Conservation (phyloP, 2,888 invertebrate genomes). For the Bhutanitis thaidina region DNA sequence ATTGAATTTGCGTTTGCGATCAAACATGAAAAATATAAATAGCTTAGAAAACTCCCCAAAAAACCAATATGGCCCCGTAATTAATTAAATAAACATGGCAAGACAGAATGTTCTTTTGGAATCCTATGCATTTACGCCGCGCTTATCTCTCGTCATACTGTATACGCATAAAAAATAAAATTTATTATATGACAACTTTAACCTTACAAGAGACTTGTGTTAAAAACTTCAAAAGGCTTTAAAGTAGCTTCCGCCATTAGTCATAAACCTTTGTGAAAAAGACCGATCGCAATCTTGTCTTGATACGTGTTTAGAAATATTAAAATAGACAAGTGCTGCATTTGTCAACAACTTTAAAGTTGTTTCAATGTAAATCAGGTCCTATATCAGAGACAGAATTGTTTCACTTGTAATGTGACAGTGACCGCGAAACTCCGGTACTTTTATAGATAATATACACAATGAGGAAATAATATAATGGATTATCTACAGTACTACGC, state of each 20-base stretch:
- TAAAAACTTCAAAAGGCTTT: slow-evolving; percentile 29
- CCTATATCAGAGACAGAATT: neutral
- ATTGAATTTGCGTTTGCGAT: too few relatives aligned
- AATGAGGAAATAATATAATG: too few relatives aligned
- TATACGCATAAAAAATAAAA: slow-evolving; percentile 1
- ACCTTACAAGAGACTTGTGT: slow-evolving; percentile 1
- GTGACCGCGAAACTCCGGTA: too few relatives aligned
- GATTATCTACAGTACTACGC: too few relatives aligned
- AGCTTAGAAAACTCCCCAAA: too few relatives aligned
- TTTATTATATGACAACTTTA: neutral
- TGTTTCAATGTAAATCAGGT: neutral
- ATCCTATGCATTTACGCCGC: too few relatives aligned
- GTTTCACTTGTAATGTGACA: too few relatives aligned
- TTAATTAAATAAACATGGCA: too few relatives aligned
- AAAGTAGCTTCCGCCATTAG: slow-evolving; percentile 25
- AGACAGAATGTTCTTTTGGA: too few relatives aligned
- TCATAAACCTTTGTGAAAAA: slow-evolving; percentile 29
- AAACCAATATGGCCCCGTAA: too few relatives aligned
- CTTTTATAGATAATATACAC: too few relatives aligned
- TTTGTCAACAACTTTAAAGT: slow-evolving; percentile 7
- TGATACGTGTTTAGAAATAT: slow-evolving; percentile 49
- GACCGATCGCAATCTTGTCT: slow-evolving; percentile 47
- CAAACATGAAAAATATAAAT: too few relatives aligned
- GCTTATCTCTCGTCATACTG: neutral
- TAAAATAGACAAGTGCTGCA: slow-evolving; percentile 29